Percentiles rank a stretch among this genome's conserved stretches.
These are phyloP conservation scores for Momotus momota DNA, from an alignment of 2,797 vertebrate species.

Conservation along the genomic window DNA sequence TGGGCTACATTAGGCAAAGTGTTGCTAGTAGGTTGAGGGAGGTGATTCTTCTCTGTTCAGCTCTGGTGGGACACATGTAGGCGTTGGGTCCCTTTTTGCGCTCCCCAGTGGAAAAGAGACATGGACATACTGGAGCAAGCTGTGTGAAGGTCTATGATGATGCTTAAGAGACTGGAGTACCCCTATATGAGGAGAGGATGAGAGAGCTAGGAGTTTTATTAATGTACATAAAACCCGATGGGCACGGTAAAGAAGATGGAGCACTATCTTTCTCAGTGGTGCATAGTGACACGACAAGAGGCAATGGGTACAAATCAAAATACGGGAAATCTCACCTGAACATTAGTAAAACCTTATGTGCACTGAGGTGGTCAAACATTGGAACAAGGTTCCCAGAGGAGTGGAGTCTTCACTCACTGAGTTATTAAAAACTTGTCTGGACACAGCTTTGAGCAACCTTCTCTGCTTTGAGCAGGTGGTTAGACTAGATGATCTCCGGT, in stretches of 20 bases:
- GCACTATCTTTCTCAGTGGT: not conserved
- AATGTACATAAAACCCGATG: not conserved
- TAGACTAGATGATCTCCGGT: not conserved
- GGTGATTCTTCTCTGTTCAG: not conserved
- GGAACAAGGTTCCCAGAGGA: not conserved
- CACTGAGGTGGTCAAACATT: not conserved
- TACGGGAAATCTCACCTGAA: not conserved
- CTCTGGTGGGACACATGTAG: not conserved
- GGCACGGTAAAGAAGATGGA: not conserved
- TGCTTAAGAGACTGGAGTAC: not conserved
- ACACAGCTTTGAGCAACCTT: not conserved
- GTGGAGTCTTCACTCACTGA: not conserved
- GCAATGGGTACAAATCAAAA: not conserved
- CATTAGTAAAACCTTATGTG: not conserved
- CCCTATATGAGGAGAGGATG: not conserved
- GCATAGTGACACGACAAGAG: not conserved
- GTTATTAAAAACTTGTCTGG: not conserved
- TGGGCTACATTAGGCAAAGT: not conserved
- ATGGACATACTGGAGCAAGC: not conserved
- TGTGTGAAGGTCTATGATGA: not conserved
- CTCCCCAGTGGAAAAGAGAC: not conserved
- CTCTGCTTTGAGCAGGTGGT: not conserved
- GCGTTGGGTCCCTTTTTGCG: not conserved
- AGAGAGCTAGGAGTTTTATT: not conserved
- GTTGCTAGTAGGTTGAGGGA: not conserved